phyloP scores from a whole-genome alignment of 2,888 invertebrate genomes.

The Zelleria hepariella region DNA sequence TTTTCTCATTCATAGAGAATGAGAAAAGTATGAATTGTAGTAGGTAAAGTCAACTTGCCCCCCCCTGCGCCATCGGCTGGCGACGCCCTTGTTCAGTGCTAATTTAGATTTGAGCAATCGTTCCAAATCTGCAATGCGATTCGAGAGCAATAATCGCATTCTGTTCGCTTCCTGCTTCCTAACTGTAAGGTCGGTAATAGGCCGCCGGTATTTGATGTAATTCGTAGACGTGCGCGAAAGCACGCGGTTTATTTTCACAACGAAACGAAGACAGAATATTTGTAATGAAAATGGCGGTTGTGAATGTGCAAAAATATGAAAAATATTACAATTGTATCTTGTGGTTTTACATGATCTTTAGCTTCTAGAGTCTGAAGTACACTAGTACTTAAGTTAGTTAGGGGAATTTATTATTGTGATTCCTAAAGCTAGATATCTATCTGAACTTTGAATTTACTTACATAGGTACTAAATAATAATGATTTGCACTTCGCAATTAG shows the following conservation, averaged over 20 bases:
- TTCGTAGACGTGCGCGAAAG: neutral
- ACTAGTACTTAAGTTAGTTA: constrained; percentile 14
- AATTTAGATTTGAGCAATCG: too few species aligned
- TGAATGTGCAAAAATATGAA: constrained; percentile 33
- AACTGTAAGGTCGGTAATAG: too few species aligned
- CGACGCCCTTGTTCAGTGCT: too few species aligned
- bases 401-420: constrained; percentile 4
- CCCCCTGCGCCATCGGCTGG: too few species aligned
- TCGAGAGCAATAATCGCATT: too few species aligned
- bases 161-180: too few species aligned
- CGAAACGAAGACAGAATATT: constrained; percentile 23
- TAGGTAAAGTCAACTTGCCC: too few species aligned
- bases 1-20: too few species aligned
- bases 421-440: neutral
- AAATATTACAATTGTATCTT: constrained; percentile 23
- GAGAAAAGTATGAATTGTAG: too few species aligned
- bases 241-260: constrained; percentile 33
- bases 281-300: constrained; percentile 34
- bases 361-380: constrained; percentile 28
- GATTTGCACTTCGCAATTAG: neutral
- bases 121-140: too few species aligned
- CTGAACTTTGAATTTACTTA: neutral
- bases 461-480: neutral
- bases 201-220: too few species aligned
- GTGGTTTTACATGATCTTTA: constrained; percentile 31